Evolutionary conservation across 2,888 invertebrate species (phyloP).

Genomic region (Trypoxylon attenuatum): DNA sequence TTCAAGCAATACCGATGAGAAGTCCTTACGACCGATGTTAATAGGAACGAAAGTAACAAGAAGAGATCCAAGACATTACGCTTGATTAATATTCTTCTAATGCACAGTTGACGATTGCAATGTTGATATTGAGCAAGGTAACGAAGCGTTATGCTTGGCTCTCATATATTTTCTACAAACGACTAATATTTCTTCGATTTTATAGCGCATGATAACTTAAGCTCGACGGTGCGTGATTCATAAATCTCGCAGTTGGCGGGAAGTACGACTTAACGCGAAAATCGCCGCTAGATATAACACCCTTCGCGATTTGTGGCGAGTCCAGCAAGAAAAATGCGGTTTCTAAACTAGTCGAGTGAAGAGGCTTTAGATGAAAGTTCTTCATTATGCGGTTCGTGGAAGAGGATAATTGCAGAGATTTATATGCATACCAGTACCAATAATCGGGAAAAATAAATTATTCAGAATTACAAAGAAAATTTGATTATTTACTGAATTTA

Average conservation of each 20-base stretch:
- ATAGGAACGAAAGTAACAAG: neutral
- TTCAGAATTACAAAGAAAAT: too few relatives aligned
- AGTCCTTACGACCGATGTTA: neutral
- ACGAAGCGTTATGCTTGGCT: constrained; percentile 6
- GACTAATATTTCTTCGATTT: constrained; percentile 36
- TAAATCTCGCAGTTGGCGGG: constrained; percentile 27
- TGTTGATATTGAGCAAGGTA: constrained; percentile 17
- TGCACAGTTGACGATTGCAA: constrained; percentile 10
- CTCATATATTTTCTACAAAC: constrained; percentile 24
- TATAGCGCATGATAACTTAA: constrained; percentile 28
- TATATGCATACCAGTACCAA: too few relatives aligned
- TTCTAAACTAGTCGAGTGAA: too few relatives aligned
- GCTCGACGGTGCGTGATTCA: constrained; percentile 27
- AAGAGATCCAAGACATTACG: neutral
- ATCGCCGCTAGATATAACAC: constrained; percentile 9
- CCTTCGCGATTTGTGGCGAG: neutral
- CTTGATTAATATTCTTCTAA: constrained; percentile 19
- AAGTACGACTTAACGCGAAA: constrained; percentile 22
- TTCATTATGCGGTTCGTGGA: too few relatives aligned
- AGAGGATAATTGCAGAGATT: too few relatives aligned
- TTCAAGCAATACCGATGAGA: too few relatives aligned
- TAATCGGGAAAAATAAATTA: too few relatives aligned
- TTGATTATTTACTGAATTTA: too few relatives aligned
- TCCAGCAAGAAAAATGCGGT: too few relatives aligned
- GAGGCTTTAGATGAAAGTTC: too few relatives aligned